These are phyloP conservation scores for Kryptolebias marmoratus DNA, from an alignment of 2,113 vertebrate species.

Conservation along the genomic window DNA sequence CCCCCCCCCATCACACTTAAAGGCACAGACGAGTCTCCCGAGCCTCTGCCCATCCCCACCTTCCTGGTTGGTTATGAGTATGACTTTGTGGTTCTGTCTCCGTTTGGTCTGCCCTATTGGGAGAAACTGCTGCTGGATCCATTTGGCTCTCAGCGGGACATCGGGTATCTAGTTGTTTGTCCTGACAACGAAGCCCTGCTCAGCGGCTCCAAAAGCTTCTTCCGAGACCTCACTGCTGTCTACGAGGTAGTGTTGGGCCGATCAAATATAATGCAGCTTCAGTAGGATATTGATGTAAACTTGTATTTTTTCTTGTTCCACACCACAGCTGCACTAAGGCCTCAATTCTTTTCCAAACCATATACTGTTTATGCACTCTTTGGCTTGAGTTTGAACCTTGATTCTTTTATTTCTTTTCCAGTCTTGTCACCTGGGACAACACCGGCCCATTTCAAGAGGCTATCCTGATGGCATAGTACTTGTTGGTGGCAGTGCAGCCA, in stretches of 20 bases:
- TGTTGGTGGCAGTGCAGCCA: constrained; percentile 89
- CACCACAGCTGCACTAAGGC: not conserved
- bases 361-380: not conserved
- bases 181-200: constrained; percentile 96
- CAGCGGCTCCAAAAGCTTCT: constrained; percentile 95
- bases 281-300: not conserved
- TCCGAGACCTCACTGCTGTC: constrained; percentile 94
- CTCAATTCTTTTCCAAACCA: not conserved
- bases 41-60: constrained; percentile 97
- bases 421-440: constrained; percentile 97
- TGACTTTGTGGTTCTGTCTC: constrained; percentile 98
- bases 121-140: constrained; percentile 97
- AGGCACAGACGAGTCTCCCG: constrained; percentile 99
- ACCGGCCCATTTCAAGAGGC: constrained; percentile 94
- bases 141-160: constrained; percentile 94
- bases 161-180: constrained; percentile 98
- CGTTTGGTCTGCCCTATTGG: constrained; percentile 97
- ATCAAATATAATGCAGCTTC: not conserved
- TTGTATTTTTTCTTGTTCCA: not conserved
- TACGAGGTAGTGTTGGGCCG: constrained; percentile 87
- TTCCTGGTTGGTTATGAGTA: constrained; percentile 98
- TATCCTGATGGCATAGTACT: constrained; percentile 93
- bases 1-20: constrained; percentile 31
- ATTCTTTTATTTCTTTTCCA: constrained; percentile 59
- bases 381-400: too few relatives aligned